Evolutionary conservation across 2,888 invertebrate species (phyloP).

Genomic region (Dynastes hyllus): DNA sequence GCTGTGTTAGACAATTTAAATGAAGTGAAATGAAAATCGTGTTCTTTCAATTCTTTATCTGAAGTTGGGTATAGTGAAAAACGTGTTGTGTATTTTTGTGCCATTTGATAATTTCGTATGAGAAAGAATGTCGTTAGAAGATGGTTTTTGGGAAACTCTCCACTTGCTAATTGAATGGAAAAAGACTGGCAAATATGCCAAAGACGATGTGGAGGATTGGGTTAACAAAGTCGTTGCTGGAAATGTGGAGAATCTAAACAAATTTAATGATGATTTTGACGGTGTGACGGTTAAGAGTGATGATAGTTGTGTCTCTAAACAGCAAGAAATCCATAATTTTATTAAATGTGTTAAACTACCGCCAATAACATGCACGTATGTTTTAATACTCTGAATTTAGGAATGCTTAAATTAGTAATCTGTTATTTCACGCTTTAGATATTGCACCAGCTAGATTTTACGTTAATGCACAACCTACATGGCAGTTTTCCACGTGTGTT

Average conservation of each 20-base stretch:
- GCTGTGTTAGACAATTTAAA: neutral
- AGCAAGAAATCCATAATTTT: constrained; percentile 60
- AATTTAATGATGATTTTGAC: constrained; percentile 50
- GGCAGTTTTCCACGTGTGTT: too few relatives aligned
- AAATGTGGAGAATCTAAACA: constrained; percentile 50
- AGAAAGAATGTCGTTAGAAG: constrained; percentile 41
- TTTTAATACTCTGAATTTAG: constrained; percentile 33
- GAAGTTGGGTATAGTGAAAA: neutral
- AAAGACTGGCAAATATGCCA: constrained; percentile 70
- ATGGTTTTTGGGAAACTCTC: constrained; percentile 78
- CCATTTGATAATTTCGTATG: neutral
- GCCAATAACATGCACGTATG: constrained; percentile 65
- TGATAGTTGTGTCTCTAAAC: constrained; percentile 40
- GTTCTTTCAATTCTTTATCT: neutral
- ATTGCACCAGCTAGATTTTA: neutral
- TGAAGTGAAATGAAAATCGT: too few relatives aligned
- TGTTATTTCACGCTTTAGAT: neutral
- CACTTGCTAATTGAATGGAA: constrained; percentile 75
- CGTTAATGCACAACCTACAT: too few relatives aligned
- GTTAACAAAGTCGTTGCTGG: constrained; percentile 62
- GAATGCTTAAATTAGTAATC: neutral
- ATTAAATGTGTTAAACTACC: constrained; percentile 59
- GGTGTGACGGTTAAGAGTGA: constrained; percentile 33
- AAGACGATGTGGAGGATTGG: constrained; percentile 66
- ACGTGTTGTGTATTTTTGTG: neutral